phyloP scores from a whole-genome alignment of 2,797 vertebrate species.

The Myotis daubentonii region DNA sequence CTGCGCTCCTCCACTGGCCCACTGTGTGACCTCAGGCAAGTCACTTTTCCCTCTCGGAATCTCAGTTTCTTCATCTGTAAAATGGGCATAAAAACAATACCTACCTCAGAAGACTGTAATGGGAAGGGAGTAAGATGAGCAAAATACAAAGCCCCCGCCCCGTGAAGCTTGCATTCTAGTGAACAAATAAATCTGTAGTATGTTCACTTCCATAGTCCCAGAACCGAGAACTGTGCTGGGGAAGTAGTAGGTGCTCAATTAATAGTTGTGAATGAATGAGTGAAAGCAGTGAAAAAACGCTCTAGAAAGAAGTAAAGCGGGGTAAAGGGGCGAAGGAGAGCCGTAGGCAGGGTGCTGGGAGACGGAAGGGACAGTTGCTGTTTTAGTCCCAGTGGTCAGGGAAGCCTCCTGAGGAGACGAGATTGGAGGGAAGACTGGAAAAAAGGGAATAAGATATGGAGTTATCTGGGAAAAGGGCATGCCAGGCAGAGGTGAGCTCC shows the following conservation, averaged over 20 bases:
- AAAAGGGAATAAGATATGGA: not conserved
- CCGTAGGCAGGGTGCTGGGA: not conserved
- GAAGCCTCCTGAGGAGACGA: not conserved
- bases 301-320: not conserved
- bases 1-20: not conserved
- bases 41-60: not conserved
- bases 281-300: not conserved
- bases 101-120: not conserved
- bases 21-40: not conserved
- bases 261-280: not conserved
- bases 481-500: not conserved
- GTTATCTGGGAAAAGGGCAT: not conserved
- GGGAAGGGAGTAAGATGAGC: not conserved
- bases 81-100: not conserved
- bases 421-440: not conserved
- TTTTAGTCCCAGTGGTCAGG: not conserved
- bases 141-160: not conserved
- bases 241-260: not conserved
- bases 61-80: conserved; percentile 6
- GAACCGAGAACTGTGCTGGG: not conserved
- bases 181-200: no score
- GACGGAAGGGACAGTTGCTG: not conserved
- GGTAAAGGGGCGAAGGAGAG: no score
- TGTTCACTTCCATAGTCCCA: not conserved
- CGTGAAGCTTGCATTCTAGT: not conserved